Percentiles rank a stretch among this genome's conserved stretches.
Evolutionary conservation across 2,888 invertebrate species (phyloP).

Genomic region (Epinotia demarniana): DNA sequence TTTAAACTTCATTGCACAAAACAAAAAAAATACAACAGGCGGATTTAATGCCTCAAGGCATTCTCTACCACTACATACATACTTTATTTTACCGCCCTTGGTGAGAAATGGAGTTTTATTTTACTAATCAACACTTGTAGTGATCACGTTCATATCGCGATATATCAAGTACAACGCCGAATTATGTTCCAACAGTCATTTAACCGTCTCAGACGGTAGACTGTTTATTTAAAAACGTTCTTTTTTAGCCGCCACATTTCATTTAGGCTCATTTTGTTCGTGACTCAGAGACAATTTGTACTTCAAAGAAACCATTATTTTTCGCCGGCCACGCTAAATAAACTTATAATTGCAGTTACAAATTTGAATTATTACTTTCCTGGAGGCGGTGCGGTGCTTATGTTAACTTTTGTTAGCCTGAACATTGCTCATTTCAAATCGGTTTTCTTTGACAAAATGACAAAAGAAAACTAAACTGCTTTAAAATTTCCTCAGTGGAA

Average conservation of each 20-base stretch:
- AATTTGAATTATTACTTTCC: constrained; percentile 35
- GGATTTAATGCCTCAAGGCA: no score
- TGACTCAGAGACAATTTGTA: constrained; percentile 22
- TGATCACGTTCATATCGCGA: neutral
- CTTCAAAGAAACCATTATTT: constrained; percentile 42
- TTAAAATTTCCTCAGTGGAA: neutral
- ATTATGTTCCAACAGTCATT: neutral
- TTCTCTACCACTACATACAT: no score
- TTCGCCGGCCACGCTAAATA: constrained; percentile 18
- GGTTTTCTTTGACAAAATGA: neutral
- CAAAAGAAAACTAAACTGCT: neutral
- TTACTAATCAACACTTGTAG: no score
- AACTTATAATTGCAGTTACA: constrained; percentile 32
- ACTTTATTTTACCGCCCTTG: no score
- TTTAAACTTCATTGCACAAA: no score
- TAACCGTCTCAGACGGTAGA: constrained; percentile 6
- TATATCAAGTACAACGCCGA: neutral
- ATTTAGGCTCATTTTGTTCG: constrained; percentile 32
- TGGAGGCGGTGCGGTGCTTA: constrained; percentile 1
- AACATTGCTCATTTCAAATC: constrained; percentile 25
- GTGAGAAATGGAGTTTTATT: no score
- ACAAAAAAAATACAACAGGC: no score
- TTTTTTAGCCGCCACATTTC: constrained; percentile 30
- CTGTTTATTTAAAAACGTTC: constrained; percentile 20
- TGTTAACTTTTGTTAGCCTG: constrained; percentile 14